Evolutionary conservation across 1,140 invertebrate genomes (phyloP).

Genomic region (Sipha flava): DNA sequence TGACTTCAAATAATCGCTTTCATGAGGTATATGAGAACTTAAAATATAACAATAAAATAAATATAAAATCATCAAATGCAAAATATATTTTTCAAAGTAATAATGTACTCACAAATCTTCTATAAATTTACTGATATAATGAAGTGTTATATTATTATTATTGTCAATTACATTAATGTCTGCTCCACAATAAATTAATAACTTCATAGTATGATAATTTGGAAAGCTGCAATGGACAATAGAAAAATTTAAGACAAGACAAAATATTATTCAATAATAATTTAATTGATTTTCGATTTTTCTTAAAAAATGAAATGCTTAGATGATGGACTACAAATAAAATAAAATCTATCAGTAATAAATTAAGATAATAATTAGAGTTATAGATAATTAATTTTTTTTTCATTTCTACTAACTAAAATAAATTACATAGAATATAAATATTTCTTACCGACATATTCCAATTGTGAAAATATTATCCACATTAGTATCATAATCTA

Average conservation of each 20-base stretch:
- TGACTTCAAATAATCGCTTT: conserved; percentile 57
- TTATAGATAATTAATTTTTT: no score
- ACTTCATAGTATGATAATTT: conserved; percentile 61
- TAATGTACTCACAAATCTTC: conserved; percentile 51
- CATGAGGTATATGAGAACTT: conserved; percentile 36
- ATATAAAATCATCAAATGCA: background rate
- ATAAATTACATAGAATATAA: background rate
- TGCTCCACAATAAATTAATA: conserved; percentile 76
- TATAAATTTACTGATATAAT: conserved; percentile 67
- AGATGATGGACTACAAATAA: no score
- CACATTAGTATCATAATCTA: conserved; percentile 73
- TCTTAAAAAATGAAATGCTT: no score
- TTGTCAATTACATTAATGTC: conserved; percentile 73
- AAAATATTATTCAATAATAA: no score
- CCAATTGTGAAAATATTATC: conserved; percentile 88
- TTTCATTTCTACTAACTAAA: no score
- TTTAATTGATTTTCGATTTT: no score
- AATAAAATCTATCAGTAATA: no score
- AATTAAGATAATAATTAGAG: no score
- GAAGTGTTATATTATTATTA: conserved; percentile 72
- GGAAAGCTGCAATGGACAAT: conserved; percentile 67
- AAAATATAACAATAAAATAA: background rate
- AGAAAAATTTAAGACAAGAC: no score
- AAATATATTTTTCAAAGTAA: background rate
- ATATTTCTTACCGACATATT: conserved; percentile 68